Evolutionary conservation across 1,140 invertebrate species (phyloP).

Genomic region (Diprion similis): DNA sequence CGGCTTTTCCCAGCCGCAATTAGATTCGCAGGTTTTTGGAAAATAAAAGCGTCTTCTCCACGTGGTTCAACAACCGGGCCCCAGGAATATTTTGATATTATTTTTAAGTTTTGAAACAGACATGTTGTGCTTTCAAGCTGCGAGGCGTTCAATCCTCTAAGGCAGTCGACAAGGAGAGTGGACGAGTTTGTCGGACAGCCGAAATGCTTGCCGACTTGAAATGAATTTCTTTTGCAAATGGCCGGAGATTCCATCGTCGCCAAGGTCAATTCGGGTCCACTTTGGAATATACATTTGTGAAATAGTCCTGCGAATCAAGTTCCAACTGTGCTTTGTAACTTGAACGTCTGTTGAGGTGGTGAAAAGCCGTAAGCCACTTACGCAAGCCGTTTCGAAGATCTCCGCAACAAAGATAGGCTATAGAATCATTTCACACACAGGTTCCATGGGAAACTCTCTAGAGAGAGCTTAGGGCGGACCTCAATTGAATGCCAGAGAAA

Average conservation of each 20-base stretch:
- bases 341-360: too few species aligned
- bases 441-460: too few species aligned
- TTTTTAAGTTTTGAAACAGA: constrained; percentile 16
- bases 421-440: too few species aligned
- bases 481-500: too few species aligned
- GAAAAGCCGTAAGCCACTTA: too few species aligned
- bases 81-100: constrained; percentile 17
- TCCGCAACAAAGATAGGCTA: too few species aligned
- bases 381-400: too few species aligned
- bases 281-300: constrained; percentile 65
- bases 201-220: constrained; percentile 17
- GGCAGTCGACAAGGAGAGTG: constrained; percentile 21
- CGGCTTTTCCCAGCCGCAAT: constrained; percentile 18
- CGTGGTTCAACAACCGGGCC: constrained; percentile 25
- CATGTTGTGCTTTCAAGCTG: neutral
- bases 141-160: constrained; percentile 13
- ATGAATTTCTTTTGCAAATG: constrained; percentile 17
- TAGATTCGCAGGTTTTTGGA: constrained; percentile 20
- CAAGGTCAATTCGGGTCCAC: constrained; percentile 67
- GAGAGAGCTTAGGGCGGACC: too few species aligned
- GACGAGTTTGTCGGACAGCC: constrained; percentile 26
- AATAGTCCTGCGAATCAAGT: constrained; percentile 65
- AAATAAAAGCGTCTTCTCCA: constrained; percentile 26
- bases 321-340: too few species aligned
- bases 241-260: constrained; percentile 61